These are phyloP conservation scores for Halichoeres trimaculatus DNA, from an alignment of 2,113 vertebrate genomes.

Conservation along the genomic window DNA sequence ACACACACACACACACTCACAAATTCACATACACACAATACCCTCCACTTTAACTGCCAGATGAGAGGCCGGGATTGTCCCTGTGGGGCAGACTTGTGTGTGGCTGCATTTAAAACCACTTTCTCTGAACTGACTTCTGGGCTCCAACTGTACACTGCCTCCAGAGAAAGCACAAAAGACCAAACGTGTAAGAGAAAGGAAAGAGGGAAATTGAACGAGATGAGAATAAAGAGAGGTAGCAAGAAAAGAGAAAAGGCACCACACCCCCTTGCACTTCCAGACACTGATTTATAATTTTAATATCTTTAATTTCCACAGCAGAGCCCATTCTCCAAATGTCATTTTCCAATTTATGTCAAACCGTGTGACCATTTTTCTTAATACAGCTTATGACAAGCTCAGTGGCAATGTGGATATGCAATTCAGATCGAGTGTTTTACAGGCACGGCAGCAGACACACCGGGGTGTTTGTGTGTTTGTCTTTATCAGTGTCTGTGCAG, in stretches of 20 bases:
- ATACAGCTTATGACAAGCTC: conserved; percentile 90
- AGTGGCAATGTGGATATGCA: conserved; percentile 85
- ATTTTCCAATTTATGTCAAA: conserved; percentile 95
- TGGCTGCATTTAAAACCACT: conserved; percentile 66
- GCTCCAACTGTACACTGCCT: conserved; percentile 45
- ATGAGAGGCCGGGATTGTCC: conserved; percentile 55
- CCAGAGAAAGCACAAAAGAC: conserved; percentile 50
- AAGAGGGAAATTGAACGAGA: conserved; percentile 52
- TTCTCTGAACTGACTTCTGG: conserved; percentile 51
- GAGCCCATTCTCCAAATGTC: conserved; percentile 88
- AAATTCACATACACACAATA: conserved; percentile 39
- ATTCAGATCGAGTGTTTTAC: conserved; percentile 87
- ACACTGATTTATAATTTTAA: conserved; percentile 96
- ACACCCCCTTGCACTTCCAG: conserved; percentile 76
- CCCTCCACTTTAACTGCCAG: conserved; percentile 54
- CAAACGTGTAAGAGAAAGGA: conserved; percentile 42
- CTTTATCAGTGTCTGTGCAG: conserved; percentile 81
- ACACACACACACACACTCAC: conserved; percentile 23
- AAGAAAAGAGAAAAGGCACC: conserved; percentile 47
- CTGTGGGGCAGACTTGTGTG: conserved; percentile 49
- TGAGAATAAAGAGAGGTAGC: conserved; percentile 42
- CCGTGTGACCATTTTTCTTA: conserved; percentile 90
- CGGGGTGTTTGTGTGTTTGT: conserved; percentile 83
- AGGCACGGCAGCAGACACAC: conserved; percentile 78
- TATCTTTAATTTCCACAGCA: conserved; percentile 91